phyloP scores from a whole-genome alignment of 2,113 vertebrate genomes.

The Balaenoptera acutorostrata region DNA sequence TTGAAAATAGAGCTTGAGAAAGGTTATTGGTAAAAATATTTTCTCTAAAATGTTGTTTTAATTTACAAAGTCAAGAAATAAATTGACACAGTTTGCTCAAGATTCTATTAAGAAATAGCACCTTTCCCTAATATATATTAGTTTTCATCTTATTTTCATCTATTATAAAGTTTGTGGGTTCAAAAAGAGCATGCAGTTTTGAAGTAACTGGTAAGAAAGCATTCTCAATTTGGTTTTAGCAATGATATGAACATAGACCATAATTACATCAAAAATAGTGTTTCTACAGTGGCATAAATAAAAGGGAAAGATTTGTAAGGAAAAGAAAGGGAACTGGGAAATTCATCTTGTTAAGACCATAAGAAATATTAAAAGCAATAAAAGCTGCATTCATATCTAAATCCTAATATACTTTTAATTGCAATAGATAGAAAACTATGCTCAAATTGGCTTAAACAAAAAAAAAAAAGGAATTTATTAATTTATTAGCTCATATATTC shows the following conservation, averaged over 20 bases:
- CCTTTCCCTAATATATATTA: neutral
- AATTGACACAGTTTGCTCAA: neutral
- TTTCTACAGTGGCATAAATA: neutral
- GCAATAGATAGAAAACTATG: neutral
- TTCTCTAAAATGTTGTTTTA: slow-evolving; percentile 29
- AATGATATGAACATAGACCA: neutral
- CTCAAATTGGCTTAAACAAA: neutral
- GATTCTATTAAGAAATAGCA: neutral
- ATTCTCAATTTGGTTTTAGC: neutral
- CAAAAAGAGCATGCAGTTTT: neutral
- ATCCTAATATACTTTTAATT: neutral
- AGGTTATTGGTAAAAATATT: neutral
- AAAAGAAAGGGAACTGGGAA: neutral
- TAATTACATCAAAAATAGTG: neutral
- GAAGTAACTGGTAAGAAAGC: neutral
- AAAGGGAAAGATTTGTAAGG: neutral
- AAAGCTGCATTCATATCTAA: neutral
- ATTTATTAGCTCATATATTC: neutral
- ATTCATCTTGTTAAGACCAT: neutral
- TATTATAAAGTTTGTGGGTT: neutral
- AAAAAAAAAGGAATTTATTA: neutral
- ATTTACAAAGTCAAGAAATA: slow-evolving; percentile 26
- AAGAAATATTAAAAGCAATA: neutral
- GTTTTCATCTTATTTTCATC: slow-evolving; percentile 1
- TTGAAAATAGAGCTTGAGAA: slow-evolving; percentile 22